Evolutionary conservation across 1,140 invertebrate genomes (phyloP), one percentile per base, ranked within the genome.

Genomic region (Drosophila willistoni): DNA sequence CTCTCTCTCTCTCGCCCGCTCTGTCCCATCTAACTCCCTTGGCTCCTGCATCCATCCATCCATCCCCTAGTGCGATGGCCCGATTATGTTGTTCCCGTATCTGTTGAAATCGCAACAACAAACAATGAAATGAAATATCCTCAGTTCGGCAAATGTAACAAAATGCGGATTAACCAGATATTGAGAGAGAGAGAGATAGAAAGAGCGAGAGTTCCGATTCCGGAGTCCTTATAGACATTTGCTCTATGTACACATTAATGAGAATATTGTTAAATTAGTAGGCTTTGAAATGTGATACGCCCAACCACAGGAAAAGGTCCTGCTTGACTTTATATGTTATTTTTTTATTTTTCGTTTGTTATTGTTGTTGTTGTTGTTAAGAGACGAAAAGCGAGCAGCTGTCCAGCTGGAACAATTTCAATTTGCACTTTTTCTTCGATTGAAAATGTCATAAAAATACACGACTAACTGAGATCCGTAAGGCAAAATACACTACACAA

Each of bases 231-330:
- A 73, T 36, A 63, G 71, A 70, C 63, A 51, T 64, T 72, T 62
- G 64, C 13, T 57, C 34, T 22, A 55, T 85, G 85, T 67, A 85
- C 81, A 80, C 85, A 91, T 91, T 91, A 91, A 91, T 91, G 90
- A 91, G 90, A 91, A 91, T 91, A 91, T 91, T 91, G 90, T 91
- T 91, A 91, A 91, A 91, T 91, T 91, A 91, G 84, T 84, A 81
- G 90, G 81, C 90, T 91, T 89, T 91, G 90, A 91, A 91, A 91
- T 91, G 90, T 90, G 90, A 91, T 91, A 91, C 75, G 84, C 79
- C 81, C 84, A 81, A 91, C 90, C 89, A 91, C 84, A 91, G 81
- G 42, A 67, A 25, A 47, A 57, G 67, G 22, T 59, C 51, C 44
- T 59, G 19, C 36, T 41, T 10, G 17, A 34, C 25, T 44, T 59